These are phyloP conservation scores for Schizaphis graminum DNA, from an alignment of 2,888 invertebrate species.

Conservation along the genomic window DNA sequence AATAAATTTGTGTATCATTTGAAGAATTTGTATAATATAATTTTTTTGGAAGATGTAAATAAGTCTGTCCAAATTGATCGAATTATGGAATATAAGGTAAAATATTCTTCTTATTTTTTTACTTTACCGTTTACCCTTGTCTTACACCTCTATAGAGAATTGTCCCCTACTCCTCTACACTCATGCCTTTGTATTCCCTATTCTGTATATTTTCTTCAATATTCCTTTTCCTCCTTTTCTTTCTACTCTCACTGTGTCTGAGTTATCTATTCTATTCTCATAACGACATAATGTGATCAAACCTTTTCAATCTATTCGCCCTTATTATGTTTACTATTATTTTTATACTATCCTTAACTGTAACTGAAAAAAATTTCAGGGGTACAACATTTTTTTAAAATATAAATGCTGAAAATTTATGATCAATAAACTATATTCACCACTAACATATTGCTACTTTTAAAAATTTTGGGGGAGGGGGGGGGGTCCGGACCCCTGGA, in stretches of 20 bases:
- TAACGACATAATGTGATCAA: not conserved
- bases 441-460: too few species aligned
- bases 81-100: conserved; percentile 56
- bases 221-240: not conserved
- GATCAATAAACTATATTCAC: too few species aligned
- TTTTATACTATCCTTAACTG: not conserved
- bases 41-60: conserved; percentile 50
- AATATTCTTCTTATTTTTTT: not conserved
- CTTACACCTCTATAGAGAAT: not conserved
- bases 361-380: too few species aligned
- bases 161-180: not conserved
- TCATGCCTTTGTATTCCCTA: not conserved
- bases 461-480: too few species aligned
- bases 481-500: too few species aligned
- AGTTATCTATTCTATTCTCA: not conserved
- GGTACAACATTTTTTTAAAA: too few species aligned
- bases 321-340: not conserved
- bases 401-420: too few species aligned
- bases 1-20: conserved; percentile 61
- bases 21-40: conserved; percentile 53
- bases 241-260: not conserved
- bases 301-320: not conserved
- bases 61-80: conserved; percentile 50
- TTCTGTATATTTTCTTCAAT: not conserved
- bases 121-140: not conserved